These are phyloP conservation scores for Nycteola revayana DNA, from an alignment of 2,888 invertebrate species.

Conservation along the genomic window DNA sequence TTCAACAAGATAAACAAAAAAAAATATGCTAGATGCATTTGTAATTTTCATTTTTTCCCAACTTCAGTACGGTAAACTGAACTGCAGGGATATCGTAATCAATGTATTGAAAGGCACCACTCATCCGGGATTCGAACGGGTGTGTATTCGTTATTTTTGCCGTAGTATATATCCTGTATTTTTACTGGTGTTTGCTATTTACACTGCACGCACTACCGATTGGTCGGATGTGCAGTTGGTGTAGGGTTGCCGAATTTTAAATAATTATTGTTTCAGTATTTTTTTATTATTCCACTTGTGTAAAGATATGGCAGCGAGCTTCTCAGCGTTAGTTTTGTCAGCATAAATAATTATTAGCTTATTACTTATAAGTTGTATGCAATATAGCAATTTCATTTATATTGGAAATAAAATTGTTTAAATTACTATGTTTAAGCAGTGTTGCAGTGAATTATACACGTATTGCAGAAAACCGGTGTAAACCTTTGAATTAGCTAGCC, in stretches of 20 bases:
- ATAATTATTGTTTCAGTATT: not conserved
- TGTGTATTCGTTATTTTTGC: conserved; percentile 38
- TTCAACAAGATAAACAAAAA: not conserved
- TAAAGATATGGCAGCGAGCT: too few relatives aligned
- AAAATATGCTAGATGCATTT: conserved; percentile 7
- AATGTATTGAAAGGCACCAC: conserved; percentile 45
- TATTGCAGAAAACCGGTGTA: too few relatives aligned
- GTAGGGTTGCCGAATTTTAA: conserved; percentile 23
- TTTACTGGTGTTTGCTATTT: conserved; percentile 53
- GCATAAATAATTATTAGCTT: too few relatives aligned
- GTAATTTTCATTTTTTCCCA: conserved; percentile 13
- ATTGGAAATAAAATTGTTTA: too few relatives aligned
- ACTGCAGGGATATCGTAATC: conserved; percentile 38
- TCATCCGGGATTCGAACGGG: conserved; percentile 36
- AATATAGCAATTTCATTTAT: too few relatives aligned
- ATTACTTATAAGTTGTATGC: too few relatives aligned
- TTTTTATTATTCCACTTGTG: too few relatives aligned
- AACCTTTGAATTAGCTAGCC: too few relatives aligned
- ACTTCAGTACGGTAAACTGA: conserved; percentile 28
- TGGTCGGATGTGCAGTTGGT: conserved; percentile 35
- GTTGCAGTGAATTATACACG: too few relatives aligned
- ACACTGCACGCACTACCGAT: conserved; percentile 44
- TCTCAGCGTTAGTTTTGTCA: too few relatives aligned
- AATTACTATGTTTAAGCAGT: too few relatives aligned
- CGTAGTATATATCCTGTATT: conserved; percentile 36